Percentiles rank a stretch among this genome's conserved stretches.
These are phyloP conservation scores for Turritopsis dohrnii DNA, from an alignment of 30 jellyfish, hydroid and myxozoan genomes.

Conservation along the genomic window DNA sequence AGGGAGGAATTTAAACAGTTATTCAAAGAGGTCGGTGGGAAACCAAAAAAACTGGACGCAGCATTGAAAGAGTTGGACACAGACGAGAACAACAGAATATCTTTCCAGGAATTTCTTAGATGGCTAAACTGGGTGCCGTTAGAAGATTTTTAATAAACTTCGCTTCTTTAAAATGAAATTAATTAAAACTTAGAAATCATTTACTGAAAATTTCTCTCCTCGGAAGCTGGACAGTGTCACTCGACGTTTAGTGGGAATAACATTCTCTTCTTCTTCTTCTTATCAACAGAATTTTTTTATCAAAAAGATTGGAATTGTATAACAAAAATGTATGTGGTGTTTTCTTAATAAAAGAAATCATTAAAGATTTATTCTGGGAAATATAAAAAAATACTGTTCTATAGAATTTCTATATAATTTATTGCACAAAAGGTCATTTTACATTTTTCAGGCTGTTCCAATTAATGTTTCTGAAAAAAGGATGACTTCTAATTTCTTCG, in stretches of 20 bases:
- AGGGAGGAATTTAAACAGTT: conserved; percentile 59
- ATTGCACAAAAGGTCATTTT: not conserved
- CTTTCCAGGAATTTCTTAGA: conserved; percentile 80
- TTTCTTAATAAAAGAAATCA: not conserved
- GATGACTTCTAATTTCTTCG: conserved; percentile 85
- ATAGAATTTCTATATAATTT: not conserved
- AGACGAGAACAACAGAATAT: conserved; percentile 75
- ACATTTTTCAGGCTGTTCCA: conserved; percentile 43
- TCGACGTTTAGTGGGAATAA: not conserved
- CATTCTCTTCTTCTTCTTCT: not conserved
- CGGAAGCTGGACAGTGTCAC: not conserved
- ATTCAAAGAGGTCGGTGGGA: conserved; percentile 62
- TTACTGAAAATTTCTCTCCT: not conserved
- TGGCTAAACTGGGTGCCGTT: conserved; percentile 94
- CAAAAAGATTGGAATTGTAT: not conserved
- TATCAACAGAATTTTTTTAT: not conserved
- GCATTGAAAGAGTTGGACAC: conserved; percentile 75
- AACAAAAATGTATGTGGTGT: not conserved
- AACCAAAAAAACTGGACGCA: conserved; percentile 37
- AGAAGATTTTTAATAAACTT: conserved; percentile 36
- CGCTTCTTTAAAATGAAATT: not conserved
- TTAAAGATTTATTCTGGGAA: not conserved
- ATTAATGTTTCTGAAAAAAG: conserved; percentile 54
- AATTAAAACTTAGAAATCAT: not conserved
- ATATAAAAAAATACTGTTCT: not conserved